A percentile compares a stretch with the other conserved stretches of the same genome.
Conservation (phyloP, 2,888 invertebrate genomes). For the Pseudanteris insignis region DNA sequence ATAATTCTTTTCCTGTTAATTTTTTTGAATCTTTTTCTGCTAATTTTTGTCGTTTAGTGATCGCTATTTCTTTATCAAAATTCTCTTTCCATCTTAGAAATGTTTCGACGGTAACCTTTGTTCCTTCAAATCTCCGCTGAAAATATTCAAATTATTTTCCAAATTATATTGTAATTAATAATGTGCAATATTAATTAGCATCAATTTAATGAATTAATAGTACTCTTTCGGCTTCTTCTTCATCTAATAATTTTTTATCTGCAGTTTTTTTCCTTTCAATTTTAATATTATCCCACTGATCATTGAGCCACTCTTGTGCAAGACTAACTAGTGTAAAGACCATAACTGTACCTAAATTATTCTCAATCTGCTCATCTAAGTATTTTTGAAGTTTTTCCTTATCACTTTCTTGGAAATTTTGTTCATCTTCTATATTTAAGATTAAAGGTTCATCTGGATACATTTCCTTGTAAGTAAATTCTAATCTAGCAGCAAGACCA, state of each 20-base stretch:
- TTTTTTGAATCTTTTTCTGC: constrained; percentile 80
- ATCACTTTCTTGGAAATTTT: constrained; percentile 80
- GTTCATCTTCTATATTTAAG: constrained; percentile 80
- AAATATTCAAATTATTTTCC: too few species aligned
- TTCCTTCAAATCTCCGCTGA: constrained; percentile 95
- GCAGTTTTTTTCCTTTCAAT: constrained; percentile 77
- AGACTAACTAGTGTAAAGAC: constrained; percentile 93
- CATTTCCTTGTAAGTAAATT: constrained; percentile 84
- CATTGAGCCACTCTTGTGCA: constrained; percentile 92
- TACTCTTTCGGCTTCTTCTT: constrained; percentile 90
- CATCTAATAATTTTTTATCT: constrained; percentile 74
- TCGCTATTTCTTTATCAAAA: constrained; percentile 90
- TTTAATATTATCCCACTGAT: constrained; percentile 82
- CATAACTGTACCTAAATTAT: constrained; percentile 97
- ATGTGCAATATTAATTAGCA: background rate
- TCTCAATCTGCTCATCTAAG: constrained; percentile 77
- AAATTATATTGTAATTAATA: constrained; percentile 4
- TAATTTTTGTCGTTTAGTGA: constrained; percentile 76
- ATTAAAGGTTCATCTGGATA: constrained; percentile 90
- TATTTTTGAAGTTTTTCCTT: constrained; percentile 74
- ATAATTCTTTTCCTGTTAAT: constrained; percentile 91
- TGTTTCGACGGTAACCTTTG: constrained; percentile 92
- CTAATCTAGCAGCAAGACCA: constrained; percentile 79
- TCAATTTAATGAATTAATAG: constrained; percentile 6
- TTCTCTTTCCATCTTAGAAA: constrained; percentile 93